Conservation (phyloP, 2,113 vertebrate species). For the Orientallactaga bullata region DNA sequence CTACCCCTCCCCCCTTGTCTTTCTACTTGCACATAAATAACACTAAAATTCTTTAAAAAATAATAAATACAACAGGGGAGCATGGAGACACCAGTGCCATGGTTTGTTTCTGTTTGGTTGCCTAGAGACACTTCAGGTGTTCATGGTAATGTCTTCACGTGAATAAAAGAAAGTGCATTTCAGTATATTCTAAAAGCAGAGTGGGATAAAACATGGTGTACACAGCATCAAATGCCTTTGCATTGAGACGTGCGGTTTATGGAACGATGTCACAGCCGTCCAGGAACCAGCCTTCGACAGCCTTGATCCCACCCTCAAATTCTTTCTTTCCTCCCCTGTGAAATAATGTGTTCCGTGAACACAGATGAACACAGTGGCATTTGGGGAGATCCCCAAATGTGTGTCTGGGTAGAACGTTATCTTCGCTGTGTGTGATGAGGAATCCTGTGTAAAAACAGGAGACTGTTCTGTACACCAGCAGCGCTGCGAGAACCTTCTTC, state of each 20-base stretch:
- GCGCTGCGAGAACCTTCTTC: constrained; percentile 9
- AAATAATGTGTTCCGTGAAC: neutral
- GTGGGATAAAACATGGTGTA: neutral
- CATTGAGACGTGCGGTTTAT: constrained; percentile 15
- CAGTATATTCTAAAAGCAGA: constrained; percentile 34
- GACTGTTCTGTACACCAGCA: constrained; percentile 36
- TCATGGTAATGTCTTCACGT: constrained; percentile 56
- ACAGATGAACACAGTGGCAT: neutral
- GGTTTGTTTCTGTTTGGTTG: neutral
- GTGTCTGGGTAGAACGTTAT: neutral
- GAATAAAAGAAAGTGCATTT: constrained; percentile 64
- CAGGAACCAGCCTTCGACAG: constrained; percentile 39
- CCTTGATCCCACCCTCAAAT: constrained; percentile 7
- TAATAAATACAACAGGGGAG: neutral
- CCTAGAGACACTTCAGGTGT: constrained; percentile 47
- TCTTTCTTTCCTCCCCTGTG: neutral
- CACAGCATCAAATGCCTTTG: constrained; percentile 2
- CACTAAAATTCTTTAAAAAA: too few relatives aligned
- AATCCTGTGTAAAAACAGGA: constrained; percentile 30
- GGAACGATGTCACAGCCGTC: constrained; percentile 61
- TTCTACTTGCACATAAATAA: too few relatives aligned
- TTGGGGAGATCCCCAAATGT: neutral
- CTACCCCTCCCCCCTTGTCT: too few relatives aligned
- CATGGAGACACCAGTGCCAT: neutral
- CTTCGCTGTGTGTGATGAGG: constrained; percentile 63